These are phyloP conservation scores for Augiades crinisus DNA, from an alignment of 2,888 invertebrate genomes.

Conservation along the genomic window DNA sequence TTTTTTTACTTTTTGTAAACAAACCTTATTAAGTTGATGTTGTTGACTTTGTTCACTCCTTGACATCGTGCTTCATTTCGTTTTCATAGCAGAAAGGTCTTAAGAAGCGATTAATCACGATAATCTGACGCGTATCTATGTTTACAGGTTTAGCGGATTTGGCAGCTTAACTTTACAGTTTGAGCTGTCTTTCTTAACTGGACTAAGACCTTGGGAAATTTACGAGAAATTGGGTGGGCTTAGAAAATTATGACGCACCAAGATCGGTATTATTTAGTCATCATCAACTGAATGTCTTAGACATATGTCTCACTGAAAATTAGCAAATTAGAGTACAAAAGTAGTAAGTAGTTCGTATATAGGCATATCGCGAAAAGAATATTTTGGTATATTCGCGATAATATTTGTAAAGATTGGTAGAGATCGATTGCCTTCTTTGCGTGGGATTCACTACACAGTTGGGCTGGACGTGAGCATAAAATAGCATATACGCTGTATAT, in stretches of 20 bases:
- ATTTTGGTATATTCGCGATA: no score
- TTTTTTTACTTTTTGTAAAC: no score
- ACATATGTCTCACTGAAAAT: no score
- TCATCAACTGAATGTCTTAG: no score
- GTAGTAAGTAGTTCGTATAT: neutral
- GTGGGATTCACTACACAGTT: no score
- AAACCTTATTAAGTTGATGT: no score
- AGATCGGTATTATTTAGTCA: no score
- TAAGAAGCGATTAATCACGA: slow-evolving; percentile 65
- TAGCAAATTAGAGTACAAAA: neutral
- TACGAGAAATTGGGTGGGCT: slow-evolving; percentile 31
- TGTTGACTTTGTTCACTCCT: neutral
- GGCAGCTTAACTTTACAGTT: slow-evolving; percentile 54
- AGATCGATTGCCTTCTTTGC: no score
- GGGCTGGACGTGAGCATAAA: no score
- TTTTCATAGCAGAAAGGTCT: slow-evolving; percentile 43
- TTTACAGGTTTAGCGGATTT: slow-evolving; percentile 67
- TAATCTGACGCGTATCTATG: slow-evolving; percentile 60
- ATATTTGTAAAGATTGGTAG: no score
- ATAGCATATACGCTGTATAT: no score
- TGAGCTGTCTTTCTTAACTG: slow-evolving; percentile 44
- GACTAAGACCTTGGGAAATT: slow-evolving; percentile 43
- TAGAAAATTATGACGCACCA: neutral
- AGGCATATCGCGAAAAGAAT: no score
- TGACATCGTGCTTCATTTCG: neutral